Evolutionary conservation across 1,140 invertebrate genomes (phyloP).

Genomic region (Brachionus calyciflorus): DNA sequence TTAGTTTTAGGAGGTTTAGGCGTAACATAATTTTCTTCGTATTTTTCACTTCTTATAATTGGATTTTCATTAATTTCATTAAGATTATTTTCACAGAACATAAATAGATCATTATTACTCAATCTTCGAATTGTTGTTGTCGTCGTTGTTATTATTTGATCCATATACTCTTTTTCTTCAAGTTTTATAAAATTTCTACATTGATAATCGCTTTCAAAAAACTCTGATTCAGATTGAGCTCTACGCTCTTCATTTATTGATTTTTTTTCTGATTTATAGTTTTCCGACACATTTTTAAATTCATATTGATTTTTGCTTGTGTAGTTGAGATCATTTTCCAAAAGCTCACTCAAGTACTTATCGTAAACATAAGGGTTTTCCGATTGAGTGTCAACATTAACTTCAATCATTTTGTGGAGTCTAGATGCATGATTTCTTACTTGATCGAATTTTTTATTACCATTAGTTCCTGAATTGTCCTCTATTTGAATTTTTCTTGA

Average conservation of each 20-base stretch:
- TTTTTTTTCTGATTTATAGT: not conserved
- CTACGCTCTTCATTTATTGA: not conserved
- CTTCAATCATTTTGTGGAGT: conserved; percentile 10
- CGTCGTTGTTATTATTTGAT: conserved; percentile 40
- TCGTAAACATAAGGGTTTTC: conserved; percentile 10
- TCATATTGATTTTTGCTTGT: not conserved
- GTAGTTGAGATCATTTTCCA: conserved; percentile 18
- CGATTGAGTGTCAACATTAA: conserved; percentile 25
- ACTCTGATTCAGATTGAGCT: not conserved
- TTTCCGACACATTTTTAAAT: too few relatives aligned
- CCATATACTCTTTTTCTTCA: conserved; percentile 43
- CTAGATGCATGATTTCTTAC: not conserved
- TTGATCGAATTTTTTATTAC: not conserved
- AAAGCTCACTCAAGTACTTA: conserved; percentile 19
- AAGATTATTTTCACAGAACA: conserved; percentile 12
- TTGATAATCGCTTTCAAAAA: conserved; percentile 6
- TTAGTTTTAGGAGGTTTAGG: not conserved
- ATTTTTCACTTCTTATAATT: not conserved
- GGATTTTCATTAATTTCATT: conserved; percentile 22
- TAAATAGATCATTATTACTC: conserved; percentile 18
- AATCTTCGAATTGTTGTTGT: conserved; percentile 15
- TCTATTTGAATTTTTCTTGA: not conserved
- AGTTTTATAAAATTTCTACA: conserved; percentile 17
- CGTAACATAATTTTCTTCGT: not conserved
- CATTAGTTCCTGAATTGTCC: not conserved